Percentiles rank a stretch among this genome's conserved stretches.
These are phyloP conservation scores for Premnoplex brunnescens DNA, from an alignment of 2,797 vertebrate species.

Conservation along the genomic window DNA sequence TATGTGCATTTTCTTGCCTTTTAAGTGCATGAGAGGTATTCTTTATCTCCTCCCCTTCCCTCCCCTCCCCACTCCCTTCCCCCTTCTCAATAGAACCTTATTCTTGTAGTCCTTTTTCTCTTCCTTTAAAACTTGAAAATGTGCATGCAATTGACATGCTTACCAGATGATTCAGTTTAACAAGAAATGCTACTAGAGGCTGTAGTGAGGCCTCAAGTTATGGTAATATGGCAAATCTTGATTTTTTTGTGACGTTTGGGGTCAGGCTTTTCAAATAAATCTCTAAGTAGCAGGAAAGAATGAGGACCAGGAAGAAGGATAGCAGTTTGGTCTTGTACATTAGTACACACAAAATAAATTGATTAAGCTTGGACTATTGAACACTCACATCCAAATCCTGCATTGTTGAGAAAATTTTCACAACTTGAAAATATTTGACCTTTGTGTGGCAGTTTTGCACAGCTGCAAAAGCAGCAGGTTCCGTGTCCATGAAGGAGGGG, in stretches of 20 bases:
- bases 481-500: neutral
- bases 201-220: neutral
- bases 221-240: neutral
- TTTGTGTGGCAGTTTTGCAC: neutral
- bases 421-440: neutral
- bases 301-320: neutral
- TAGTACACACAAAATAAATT: neutral
- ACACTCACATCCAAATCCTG: neutral
- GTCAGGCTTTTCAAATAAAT: neutral
- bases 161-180: neutral
- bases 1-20: neutral
- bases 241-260: neutral
- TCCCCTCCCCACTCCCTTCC: too few relatives aligned
- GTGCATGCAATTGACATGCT: neutral
- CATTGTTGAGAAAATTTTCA: neutral
- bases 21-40: neutral
- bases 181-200: neutral
- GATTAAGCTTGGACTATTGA: neutral
- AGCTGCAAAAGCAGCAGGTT: neutral
- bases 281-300: neutral
- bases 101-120: neutral
- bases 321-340: neutral
- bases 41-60: neutral
- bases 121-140: neutral
- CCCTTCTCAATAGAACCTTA: neutral